Conservation (phyloP, 2,797 vertebrate genomes). For the Lagodon rhomboides region DNA sequence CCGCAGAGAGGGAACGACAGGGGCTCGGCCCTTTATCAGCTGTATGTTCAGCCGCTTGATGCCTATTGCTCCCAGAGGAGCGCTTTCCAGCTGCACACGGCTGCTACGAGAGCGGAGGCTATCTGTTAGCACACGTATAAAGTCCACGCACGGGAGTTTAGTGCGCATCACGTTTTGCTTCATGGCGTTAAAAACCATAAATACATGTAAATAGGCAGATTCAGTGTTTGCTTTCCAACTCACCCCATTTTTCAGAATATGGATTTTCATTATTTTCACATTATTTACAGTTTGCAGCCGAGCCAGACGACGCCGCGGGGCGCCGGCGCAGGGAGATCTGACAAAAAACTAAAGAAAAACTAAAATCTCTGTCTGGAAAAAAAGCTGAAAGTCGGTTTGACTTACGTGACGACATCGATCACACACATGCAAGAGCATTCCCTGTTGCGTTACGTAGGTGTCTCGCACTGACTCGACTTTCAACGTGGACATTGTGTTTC, state of each 20-base stretch:
- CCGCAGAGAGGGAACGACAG: slow-evolving; percentile 17
- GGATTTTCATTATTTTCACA: no score
- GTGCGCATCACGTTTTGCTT: not conserved
- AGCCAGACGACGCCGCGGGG: no score
- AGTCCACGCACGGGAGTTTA: slow-evolving; percentile 3
- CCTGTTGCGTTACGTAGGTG: no score
- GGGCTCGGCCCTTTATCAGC: slow-evolving; percentile 32
- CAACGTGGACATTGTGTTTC: no score
- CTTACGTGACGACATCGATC: no score
- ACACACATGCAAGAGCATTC: no score
- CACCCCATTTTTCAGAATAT: not conserved
- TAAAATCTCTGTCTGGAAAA: no score
- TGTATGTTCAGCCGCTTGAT: slow-evolving; percentile 43
- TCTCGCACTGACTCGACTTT: no score
- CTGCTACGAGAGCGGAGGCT: slow-evolving; percentile 26
- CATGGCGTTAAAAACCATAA: not conserved
- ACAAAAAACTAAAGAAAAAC: no score
- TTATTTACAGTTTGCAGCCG: no score
- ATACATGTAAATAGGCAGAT: not conserved
- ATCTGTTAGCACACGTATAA: not conserved
- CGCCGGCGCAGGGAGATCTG: no score
- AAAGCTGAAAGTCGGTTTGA: no score
- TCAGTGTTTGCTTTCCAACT: not conserved
- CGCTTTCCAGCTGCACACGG: slow-evolving; percentile 32
- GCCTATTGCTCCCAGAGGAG: slow-evolving; percentile 52